Base-by-base conservation (phyloP, 2,113 vertebrate genomes). In the Lucifuga dentata region DNA sequence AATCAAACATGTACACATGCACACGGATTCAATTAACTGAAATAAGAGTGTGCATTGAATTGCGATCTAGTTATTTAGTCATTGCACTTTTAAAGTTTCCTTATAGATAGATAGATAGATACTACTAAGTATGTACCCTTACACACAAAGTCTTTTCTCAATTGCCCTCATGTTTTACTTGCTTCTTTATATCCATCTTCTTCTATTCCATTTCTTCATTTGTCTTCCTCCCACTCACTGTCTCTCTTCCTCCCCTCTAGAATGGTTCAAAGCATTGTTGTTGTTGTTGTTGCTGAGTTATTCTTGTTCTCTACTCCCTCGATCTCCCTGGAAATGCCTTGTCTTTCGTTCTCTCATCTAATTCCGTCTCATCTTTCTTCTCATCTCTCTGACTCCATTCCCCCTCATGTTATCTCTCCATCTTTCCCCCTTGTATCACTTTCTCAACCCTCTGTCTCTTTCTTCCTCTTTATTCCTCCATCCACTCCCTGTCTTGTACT, bases 311-410 rank as follows among this genome's bases (percentile, higher is more conserved):
- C 58, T 35, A 19, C 17, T 21, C 12, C 35, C 62, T 70, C 48
- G 33, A 16, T 80, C 67, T 78, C 68, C 46, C 55, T 41, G 23
- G 41, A 58, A 83, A 66, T 32, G 68, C 65, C 60, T 40, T 67
- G n/a, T 35, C 55, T 35, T 73, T 64, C 26, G n/a, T n/a, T n/a
- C 68, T 53, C 61, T 77, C 63, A 78, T 86, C 74, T 61, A n/a
- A n/a, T n/a, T n/a, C 68, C 36, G 68, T 68, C 60, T 40, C 68
- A n/a, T 35, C 55, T 35, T 73, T 64, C 26, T 71, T 53, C 61
- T 77, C 63, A 78, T 86, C 74, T 61, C 5, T 77, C 73, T 20
- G 48, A 55, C 52, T 46, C 24, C 7, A 20, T 16, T 7, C 38
- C 26, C 33, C 9, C 6, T 38, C 20, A 45, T 6, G 16, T 77